Base-by-base conservation (phyloP, 2,888 invertebrate species). In the Bellardia pandia region DNA sequence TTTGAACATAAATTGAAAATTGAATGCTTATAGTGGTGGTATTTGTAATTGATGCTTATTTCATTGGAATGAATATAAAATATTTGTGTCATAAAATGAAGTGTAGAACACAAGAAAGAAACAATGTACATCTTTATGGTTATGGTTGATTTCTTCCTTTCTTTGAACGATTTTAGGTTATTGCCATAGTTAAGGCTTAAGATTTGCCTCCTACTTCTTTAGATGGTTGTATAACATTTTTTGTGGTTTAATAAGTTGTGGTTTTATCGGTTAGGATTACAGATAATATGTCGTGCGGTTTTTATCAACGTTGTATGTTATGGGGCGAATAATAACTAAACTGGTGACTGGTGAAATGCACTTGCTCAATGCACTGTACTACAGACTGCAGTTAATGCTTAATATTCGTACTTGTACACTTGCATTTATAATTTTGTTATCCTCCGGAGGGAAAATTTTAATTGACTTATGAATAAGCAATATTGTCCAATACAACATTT, bases 241-340 rank as follows among this genome's bases (percentile, higher is more conserved):
- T 75, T 86, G 88, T 66, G 88, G 86, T 74, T 85, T 75, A 78
- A 85, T 78, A 79, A 75, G 69, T 86, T 88, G 88, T 76, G 86
- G 86, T 79, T 86, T 83, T 85, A 68, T 76, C 82, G 72, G 81
- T 75, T 71, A 62, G 88, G 86, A 88, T 88, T 88, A 88, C 45
- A 83, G 86, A 89, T 89, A 88, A 88, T 89, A 89, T 84, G 88
- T 88, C 77, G 80, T 88, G 88, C 56, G 89, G 88, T 86, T 86
- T 88, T 75, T 71, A 13, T 64, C 74, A 78, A 64, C 68, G 71
- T 72, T 66, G 2, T 53, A 53, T 56, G 37, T 83, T 83, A 69
- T 76, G 76, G 60, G 42, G 62, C 56, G 33, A 42, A 83, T 51
- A 60, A 69, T 53, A 62, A 69, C 53, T 56, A 66, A 78, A 42